A percentile compares a stretch with the other conserved stretches of the same genome.
Evolutionary conservation across 2,797 vertebrate genomes (phyloP).

Genomic region (Melanotaenia parkinsoni): DNA sequence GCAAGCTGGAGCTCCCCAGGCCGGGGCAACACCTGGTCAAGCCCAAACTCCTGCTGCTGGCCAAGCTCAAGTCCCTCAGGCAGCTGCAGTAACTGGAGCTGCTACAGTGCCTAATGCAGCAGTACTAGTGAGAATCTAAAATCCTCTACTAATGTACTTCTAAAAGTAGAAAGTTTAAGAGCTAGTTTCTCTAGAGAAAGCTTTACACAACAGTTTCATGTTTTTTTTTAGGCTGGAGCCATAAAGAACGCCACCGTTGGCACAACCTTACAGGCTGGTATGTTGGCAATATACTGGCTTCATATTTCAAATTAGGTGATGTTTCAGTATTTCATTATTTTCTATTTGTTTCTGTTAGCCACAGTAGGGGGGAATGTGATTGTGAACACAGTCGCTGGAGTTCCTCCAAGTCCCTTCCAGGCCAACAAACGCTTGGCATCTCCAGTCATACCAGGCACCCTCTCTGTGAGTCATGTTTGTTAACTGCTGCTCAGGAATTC

Average conservation of each 20-base stretch:
- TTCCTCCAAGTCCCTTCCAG: constrained; percentile 89
- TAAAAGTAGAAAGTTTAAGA: background rate
- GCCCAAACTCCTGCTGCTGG: constrained; percentile 73
- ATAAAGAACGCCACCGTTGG: constrained; percentile 90
- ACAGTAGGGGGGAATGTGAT: constrained; percentile 91
- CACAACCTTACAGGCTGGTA: constrained; percentile 91
- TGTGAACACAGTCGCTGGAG: constrained; percentile 90
- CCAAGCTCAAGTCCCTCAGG: constrained; percentile 79
- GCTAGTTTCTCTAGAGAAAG: background rate
- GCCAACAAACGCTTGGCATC: constrained; percentile 91
- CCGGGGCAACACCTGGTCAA: constrained; percentile 77
- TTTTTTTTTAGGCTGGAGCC: constrained; percentile 85
- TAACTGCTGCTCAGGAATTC: constrained; percentile 38
- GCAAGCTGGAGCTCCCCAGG: constrained; percentile 80
- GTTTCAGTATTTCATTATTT: constrained; percentile 41
- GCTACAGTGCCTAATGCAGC: constrained; percentile 87
- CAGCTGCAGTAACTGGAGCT: constrained; percentile 82
- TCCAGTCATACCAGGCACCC: constrained; percentile 86
- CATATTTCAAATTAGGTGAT: constrained; percentile 21
- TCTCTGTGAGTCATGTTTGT: constrained; percentile 86
- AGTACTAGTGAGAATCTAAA: constrained; percentile 86
- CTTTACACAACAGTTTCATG: constrained; percentile 21
- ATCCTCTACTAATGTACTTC: background rate
- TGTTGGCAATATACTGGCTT: constrained; percentile 29
- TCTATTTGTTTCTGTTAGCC: constrained; percentile 77